Evolutionary conservation across 2,888 invertebrate genomes (phyloP).

Genomic region (Rhamnusium bicolor): DNA sequence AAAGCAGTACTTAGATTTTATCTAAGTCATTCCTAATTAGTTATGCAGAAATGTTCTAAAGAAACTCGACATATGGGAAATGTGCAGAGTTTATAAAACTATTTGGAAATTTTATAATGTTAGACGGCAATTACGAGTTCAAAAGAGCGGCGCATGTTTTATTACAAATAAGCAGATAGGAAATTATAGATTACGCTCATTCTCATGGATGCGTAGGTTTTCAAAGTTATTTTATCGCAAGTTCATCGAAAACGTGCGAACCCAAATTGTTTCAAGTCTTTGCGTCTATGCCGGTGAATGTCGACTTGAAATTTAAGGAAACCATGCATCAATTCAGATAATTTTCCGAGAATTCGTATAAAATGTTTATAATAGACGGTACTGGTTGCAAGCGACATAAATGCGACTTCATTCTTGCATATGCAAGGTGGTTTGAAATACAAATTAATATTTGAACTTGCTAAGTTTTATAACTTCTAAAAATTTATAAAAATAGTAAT

Average conservation of each 20-base stretch:
- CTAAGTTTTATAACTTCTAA: no score
- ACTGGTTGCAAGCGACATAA: no score
- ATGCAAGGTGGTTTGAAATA: no score
- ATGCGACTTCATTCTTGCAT: no score
- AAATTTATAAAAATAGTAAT: no score
- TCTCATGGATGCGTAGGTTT: neutral
- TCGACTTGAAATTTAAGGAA: neutral
- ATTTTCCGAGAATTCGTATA: no score
- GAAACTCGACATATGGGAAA: neutral
- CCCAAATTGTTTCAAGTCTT: neutral
- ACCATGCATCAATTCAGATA: no score
- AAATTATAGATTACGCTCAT: conserved; percentile 1
- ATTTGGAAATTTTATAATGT: neutral
- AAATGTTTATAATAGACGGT: no score
- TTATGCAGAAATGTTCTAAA: neutral
- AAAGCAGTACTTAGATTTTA: neutral
- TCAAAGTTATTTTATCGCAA: neutral
- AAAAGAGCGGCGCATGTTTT: conserved; percentile 6
- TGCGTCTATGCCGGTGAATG: neutral
- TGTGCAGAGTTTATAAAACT: neutral
- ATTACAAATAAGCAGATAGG: conserved; percentile 1
- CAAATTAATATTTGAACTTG: no score
- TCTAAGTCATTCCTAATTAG: neutral
- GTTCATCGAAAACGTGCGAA: neutral
- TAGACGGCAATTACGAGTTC: neutral